A percentile compares a stretch with the other conserved stretches of the same genome.
Evolutionary conservation across 2,113 vertebrate genomes (phyloP).

Genomic region (Delphinapterus leucas): DNA sequence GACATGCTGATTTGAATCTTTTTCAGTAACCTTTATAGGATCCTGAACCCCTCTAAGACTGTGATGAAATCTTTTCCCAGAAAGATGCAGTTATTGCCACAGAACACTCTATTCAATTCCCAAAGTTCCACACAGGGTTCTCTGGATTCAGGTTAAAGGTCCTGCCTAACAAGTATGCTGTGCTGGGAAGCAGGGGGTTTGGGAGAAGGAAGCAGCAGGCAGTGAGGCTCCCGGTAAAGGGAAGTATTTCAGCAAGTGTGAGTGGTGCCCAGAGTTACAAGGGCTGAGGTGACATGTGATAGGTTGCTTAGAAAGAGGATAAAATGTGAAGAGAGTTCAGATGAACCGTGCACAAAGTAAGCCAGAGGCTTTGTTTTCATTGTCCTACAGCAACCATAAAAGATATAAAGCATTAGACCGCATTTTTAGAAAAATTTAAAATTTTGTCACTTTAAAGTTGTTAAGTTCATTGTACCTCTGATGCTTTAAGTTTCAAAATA

Average conservation of each 20-base stretch:
- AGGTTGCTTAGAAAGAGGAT: not conserved
- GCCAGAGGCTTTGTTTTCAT: not conserved
- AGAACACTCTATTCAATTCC: not conserved
- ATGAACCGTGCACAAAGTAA: not conserved
- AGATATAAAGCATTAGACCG: not conserved
- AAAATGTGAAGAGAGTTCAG: not conserved
- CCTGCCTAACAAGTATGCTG: too few species aligned
- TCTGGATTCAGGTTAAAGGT: not conserved
- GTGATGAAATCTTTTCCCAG: not conserved
- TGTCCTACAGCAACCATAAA: not conserved
- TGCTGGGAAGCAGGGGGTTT: not conserved
- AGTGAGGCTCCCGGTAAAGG: not conserved
- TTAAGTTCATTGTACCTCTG: not conserved
- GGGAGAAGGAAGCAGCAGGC: not conserved
- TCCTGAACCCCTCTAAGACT: not conserved
- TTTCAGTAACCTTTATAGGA: not conserved
- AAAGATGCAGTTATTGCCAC: not conserved
- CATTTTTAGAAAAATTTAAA: not conserved
- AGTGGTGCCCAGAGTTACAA: not conserved
- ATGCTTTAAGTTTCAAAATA: not conserved
- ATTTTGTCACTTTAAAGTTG: not conserved
- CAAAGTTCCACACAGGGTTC: not conserved
- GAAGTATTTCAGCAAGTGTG: not conserved
- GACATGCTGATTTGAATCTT: not conserved
- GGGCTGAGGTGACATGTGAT: not conserved